A percentile compares a stretch with the other conserved stretches of the same genome.
These are phyloP conservation scores for Oxyruncus cristatus DNA, from an alignment of 2,113 vertebrate genomes.

Conservation along the genomic window DNA sequence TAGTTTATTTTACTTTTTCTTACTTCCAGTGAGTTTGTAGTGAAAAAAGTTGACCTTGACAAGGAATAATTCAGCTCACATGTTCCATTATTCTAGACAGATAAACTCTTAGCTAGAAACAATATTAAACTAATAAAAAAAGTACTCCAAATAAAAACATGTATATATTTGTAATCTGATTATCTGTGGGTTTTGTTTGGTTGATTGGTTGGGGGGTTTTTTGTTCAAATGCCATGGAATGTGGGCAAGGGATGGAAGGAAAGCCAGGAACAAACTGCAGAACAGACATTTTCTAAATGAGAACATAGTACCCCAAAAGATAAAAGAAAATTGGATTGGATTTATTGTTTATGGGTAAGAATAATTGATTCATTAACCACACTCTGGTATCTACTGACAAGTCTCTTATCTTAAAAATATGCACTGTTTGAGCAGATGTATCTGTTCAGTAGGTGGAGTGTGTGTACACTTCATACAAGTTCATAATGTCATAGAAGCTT, in stretches of 20 bases:
- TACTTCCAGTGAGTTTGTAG: not conserved
- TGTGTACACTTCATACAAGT: fast-evolving
- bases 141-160: not conserved
- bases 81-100: not conserved
- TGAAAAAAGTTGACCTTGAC: not conserved
- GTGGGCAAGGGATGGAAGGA: not conserved
- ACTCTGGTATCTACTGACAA: not conserved
- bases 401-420: not conserved
- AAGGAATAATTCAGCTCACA: not conserved
- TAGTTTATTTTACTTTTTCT: not conserved
- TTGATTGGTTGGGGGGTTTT: too few species aligned
- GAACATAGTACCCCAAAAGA: not conserved
- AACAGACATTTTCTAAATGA: not conserved
- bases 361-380: not conserved
- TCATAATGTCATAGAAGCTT: not conserved
- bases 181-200: not conserved
- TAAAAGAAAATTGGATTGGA: not conserved
- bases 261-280: not conserved
- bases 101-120: not conserved
- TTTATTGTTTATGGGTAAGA: not conserved
- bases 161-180: not conserved
- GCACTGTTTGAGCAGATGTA: not conserved
- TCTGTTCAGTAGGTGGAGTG: not conserved
- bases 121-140: not conserved
- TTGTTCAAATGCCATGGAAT: not conserved